Percentiles rank a stretch among this genome's conserved stretches.
These are phyloP conservation scores for Numenius phaeopus DNA, from an alignment of 2,797 vertebrate genomes.

Conservation along the genomic window DNA sequence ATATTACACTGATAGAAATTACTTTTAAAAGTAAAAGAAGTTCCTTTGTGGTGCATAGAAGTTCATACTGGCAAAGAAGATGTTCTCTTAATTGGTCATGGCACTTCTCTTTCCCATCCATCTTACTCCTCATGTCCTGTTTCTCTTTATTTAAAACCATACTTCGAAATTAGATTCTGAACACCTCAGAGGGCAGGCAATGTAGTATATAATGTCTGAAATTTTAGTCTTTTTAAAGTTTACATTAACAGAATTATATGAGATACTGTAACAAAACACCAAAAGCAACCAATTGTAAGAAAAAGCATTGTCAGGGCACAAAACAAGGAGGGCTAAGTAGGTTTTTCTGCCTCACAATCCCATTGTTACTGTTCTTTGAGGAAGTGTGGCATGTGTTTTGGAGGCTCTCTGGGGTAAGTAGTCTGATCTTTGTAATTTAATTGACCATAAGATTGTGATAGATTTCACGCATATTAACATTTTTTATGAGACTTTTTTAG, in stretches of 20 bases:
- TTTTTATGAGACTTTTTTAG: neutral
- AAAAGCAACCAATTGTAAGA: neutral
- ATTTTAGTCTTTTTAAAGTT: neutral
- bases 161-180: neutral
- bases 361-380: neutral
- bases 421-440: neutral
- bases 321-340: neutral
- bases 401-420: neutral
- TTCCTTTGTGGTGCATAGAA: rapidly evolving
- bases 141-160: neutral
- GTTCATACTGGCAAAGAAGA: neutral
- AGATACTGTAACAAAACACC: neutral
- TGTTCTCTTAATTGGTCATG: neutral
- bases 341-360: neutral
- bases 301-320: neutral
- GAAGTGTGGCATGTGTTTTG: neutral
- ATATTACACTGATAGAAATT: neutral
- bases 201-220: neutral
- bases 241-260: neutral
- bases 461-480: neutral
- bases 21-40: neutral
- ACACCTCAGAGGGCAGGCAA: neutral
- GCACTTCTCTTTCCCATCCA: neutral
- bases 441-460: neutral
- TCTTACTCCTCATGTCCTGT: neutral